A percentile compares a stretch with the other conserved stretches of the same genome.
Evolutionary conservation across 2,888 invertebrate genomes (phyloP).

Genomic region (Operophtera brumata): DNA sequence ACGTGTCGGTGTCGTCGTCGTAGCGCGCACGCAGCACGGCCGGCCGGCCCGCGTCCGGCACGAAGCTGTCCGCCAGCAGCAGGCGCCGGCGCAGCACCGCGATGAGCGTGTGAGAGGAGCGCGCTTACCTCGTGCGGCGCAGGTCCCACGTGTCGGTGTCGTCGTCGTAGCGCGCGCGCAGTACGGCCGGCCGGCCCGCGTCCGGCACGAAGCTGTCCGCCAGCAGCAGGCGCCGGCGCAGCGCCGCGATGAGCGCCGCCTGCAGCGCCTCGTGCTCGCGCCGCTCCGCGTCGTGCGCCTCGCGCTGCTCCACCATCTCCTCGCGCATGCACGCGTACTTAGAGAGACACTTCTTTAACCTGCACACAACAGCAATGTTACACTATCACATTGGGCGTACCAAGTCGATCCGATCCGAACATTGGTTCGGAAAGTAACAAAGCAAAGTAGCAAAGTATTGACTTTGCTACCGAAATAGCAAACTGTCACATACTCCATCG

Average conservation of each 20-base stretch:
- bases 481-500: too few species aligned
- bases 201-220: slow-evolving; percentile 94
- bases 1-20: slow-evolving; percentile 62
- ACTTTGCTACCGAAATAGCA: too few species aligned
- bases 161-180: slow-evolving; percentile 82
- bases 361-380: too few species aligned
- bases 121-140: slow-evolving; percentile 31
- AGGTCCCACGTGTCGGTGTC: slow-evolving; percentile 62
- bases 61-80: slow-evolving; percentile 93
- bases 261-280: slow-evolving; percentile 91
- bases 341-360: slow-evolving; percentile 93
- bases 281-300: slow-evolving; percentile 94
- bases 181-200: slow-evolving; percentile 60
- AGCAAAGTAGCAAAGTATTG: too few species aligned
- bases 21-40: slow-evolving; percentile 82
- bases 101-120: slow-evolving; percentile 56
- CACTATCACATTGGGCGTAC: too few species aligned
- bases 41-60: slow-evolving; percentile 81
- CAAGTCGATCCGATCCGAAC: too few species aligned
- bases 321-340: slow-evolving; percentile 85
- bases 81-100: slow-evolving; percentile 94
- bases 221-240: slow-evolving; percentile 92
- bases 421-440: too few species aligned
- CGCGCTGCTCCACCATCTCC: slow-evolving; percentile 78
- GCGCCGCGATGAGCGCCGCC: slow-evolving; percentile 93